Conservation (phyloP, 1,140 invertebrate species). For the Drusus annulatus region DNA sequence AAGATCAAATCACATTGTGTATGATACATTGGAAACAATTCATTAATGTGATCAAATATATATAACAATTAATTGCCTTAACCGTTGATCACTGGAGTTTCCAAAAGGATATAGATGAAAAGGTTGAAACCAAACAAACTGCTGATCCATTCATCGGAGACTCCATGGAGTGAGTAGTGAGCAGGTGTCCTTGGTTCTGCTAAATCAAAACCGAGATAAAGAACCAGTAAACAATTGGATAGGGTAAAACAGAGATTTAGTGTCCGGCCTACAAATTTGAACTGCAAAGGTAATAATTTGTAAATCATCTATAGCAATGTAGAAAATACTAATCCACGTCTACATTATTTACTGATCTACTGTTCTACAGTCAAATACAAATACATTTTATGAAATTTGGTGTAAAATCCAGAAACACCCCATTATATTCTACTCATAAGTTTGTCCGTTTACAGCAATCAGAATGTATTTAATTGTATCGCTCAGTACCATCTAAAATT, state of each 20-base stretch:
- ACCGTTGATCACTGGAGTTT: constrained; percentile 3
- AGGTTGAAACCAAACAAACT: no score
- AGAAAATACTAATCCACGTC: constrained; percentile 24
- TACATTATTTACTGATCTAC: constrained; percentile 34
- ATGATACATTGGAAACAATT: constrained; percentile 39
- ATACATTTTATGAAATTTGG: constrained; percentile 30
- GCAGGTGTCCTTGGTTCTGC: not conserved
- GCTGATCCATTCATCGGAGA: no score
- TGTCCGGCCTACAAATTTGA: not conserved
- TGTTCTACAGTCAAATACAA: constrained; percentile 27
- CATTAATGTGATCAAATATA: constrained; percentile 32
- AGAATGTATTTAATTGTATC: constrained; percentile 18
- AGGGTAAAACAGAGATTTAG: not conserved
- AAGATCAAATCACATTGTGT: constrained; percentile 46
- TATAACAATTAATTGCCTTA: constrained; percentile 30
- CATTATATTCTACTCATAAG: constrained; percentile 37
- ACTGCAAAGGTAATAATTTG: not conserved
- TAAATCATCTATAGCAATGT: constrained; percentile 32
- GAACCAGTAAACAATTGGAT: not conserved
- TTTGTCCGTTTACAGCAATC: constrained; percentile 12
- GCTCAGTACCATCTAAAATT: constrained; percentile 13
- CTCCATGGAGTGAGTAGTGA: no score
- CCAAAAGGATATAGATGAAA: not conserved
- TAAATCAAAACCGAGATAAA: not conserved
- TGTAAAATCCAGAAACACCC: constrained; percentile 24